Evolutionary conservation across 2,113 vertebrate species (phyloP).

Genomic region (Gadus macrocephalus): DNA sequence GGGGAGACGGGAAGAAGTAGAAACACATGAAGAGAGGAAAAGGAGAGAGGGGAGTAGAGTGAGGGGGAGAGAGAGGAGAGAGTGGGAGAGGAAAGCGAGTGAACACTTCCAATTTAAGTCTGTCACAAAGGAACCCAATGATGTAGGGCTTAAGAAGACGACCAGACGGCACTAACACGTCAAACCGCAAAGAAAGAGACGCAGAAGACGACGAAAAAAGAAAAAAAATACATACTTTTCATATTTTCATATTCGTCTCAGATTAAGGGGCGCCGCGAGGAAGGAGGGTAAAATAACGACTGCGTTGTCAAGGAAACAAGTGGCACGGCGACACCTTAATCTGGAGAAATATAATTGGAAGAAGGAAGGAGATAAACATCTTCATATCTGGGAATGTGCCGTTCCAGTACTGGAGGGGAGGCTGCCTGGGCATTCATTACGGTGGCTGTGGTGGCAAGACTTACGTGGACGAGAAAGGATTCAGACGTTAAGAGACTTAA

Average conservation of each 20-base stretch:
- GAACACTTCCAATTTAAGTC: conserved; percentile 30
- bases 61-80: background rate
- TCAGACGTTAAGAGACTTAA: background rate
- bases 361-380: conserved; percentile 62
- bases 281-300: conserved; percentile 53
- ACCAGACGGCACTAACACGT: conserved; percentile 31
- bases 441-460: conserved; percentile 9
- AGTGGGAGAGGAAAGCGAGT: conserved; percentile 9
- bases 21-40: too few species aligned
- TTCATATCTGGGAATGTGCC: conserved; percentile 57
- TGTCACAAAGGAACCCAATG: conserved; percentile 33
- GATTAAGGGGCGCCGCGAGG: conserved; percentile 57
- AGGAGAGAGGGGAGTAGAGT: background rate
- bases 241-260: conserved; percentile 62
- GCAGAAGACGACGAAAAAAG: conserved; percentile 13
- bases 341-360: conserved; percentile 71
- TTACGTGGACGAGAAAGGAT: conserved; percentile 38
- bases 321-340: conserved; percentile 66
- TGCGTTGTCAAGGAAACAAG: conserved; percentile 74
- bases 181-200: conserved; percentile 18
- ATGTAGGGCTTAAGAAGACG: conserved; percentile 39
- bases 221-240: conserved; percentile 51
- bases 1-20: background rate
- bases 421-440: conserved; percentile 55
- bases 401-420: conserved; percentile 45